Conservation (phyloP, 2,888 invertebrate species). For the Blomia tropicalis region DNA sequence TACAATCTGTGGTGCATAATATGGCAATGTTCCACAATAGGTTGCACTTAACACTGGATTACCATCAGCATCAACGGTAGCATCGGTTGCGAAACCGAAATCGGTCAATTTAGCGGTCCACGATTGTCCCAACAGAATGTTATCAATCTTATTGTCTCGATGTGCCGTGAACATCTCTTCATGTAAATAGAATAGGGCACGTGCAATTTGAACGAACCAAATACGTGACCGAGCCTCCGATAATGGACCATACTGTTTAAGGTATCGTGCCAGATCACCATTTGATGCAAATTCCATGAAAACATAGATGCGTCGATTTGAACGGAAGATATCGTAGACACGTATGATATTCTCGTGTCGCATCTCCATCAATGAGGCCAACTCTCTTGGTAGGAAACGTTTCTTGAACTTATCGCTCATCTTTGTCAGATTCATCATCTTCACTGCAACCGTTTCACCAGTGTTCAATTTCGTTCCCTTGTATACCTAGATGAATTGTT, state of each 20-base stretch:
- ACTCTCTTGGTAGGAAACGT: slow-evolving; percentile 26
- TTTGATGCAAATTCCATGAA: slow-evolving; percentile 27
- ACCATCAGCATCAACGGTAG: slow-evolving; percentile 8
- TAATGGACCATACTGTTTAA: slow-evolving; percentile 21
- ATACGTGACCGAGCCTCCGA: slow-evolving; percentile 18
- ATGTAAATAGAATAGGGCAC: slow-evolving; percentile 23
- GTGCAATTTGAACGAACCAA: slow-evolving; percentile 24
- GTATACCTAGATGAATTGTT: slow-evolving; percentile 16
- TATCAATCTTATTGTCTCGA: slow-evolving; percentile 27
- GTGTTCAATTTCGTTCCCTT: slow-evolving; percentile 7
- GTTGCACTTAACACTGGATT: slow-evolving; percentile 18
- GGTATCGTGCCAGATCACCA: slow-evolving; percentile 25
- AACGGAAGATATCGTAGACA: slow-evolving; percentile 25
- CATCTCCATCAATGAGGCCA: slow-evolving; percentile 25
- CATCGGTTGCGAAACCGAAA: slow-evolving; percentile 22
- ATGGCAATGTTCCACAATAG: slow-evolving; percentile 26
- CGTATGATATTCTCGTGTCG: slow-evolving; percentile 22
- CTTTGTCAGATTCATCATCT: slow-evolving; percentile 25
- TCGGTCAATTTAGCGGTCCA: slow-evolving; percentile 14
- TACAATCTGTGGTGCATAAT: slow-evolving; percentile 25
- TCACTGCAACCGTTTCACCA: slow-evolving; percentile 19
- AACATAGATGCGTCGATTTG: slow-evolving; percentile 25
- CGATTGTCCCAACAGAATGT: slow-evolving; percentile 20
- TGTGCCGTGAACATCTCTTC: slow-evolving; percentile 23
- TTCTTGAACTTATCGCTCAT: slow-evolving; percentile 23